A percentile compares a stretch with the other conserved stretches of the same genome.
phyloP scores from a whole-genome alignment of 2,113 vertebrate genomes.

The Chloropsis cyanopogon region DNA sequence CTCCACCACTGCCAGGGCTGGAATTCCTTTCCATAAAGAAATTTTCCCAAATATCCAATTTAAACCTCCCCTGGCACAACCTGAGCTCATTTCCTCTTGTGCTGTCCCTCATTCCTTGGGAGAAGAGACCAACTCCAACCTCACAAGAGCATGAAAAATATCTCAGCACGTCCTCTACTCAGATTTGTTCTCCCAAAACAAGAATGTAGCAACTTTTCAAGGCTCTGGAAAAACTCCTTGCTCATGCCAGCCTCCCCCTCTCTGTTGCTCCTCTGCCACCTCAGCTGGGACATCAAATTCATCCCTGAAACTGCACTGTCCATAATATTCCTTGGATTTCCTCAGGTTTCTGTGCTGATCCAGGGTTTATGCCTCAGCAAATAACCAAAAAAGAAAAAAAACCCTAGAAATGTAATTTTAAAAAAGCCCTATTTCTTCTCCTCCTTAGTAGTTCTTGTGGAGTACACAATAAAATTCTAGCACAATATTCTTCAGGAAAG shows the following conservation, averaged over 20 bases:
- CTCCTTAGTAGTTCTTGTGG: not conserved
- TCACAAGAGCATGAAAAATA: not conserved
- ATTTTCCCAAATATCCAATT: not conserved
- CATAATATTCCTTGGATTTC: not conserved
- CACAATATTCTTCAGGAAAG: not conserved
- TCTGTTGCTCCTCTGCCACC: not conserved
- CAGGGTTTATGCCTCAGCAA: not conserved
- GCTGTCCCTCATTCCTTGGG: not conserved
- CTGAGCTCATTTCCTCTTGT: not conserved
- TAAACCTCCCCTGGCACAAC: not conserved
- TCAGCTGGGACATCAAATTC: not conserved
- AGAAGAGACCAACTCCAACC: not conserved
- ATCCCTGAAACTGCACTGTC: not conserved
- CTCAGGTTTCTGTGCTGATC: not conserved
- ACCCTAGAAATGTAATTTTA: not conserved
- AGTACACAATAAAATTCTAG: not conserved
- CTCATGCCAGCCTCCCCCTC: not conserved
- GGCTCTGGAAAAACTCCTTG: not conserved
- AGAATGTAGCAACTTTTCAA: not conserved
- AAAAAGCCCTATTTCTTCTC: not conserved
- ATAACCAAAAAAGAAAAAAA: not conserved
- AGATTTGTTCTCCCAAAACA: not conserved
- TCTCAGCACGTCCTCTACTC: not conserved
- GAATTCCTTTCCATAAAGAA: not conserved
- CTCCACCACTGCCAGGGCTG: not conserved